Conservation (phyloP, 2,113 vertebrate species). For the Caranx ignobilis region DNA sequence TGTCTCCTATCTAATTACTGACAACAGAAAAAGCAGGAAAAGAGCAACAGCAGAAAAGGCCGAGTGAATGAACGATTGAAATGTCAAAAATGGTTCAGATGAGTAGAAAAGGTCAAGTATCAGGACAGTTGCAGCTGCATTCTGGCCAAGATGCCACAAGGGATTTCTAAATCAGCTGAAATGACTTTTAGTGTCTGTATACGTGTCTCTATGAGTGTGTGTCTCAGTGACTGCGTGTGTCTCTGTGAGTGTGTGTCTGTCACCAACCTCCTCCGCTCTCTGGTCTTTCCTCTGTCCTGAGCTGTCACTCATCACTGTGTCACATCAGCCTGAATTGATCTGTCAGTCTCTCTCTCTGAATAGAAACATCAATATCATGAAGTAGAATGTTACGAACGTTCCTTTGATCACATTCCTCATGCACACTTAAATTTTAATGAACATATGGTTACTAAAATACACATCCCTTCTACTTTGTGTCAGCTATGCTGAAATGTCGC, state of each 20-base stretch:
- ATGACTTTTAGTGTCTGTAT: constrained; percentile 40
- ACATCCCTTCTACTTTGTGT: not conserved
- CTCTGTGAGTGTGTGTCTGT: constrained; percentile 7
- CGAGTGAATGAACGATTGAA: not conserved
- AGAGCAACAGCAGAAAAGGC: not conserved
- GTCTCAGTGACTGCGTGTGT: not conserved
- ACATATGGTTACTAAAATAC: not conserved
- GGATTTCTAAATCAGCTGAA: constrained; percentile 35
- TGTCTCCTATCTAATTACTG: not conserved
- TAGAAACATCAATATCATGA: not conserved
- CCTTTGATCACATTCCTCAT: not conserved
- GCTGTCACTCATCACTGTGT: constrained; percentile 7
- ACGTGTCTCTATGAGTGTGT: constrained; percentile 13
- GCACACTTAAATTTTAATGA: not conserved
- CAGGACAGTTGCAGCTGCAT: constrained; percentile 6
- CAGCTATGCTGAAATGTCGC: not conserved
- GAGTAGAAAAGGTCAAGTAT: constrained; percentile 41
- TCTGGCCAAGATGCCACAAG: constrained; percentile 17
- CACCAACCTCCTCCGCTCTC: constrained; percentile 4
- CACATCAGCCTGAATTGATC: constrained; percentile 4
- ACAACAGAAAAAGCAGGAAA: not conserved
- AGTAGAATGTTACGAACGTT: not conserved
- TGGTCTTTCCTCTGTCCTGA: constrained; percentile 23
- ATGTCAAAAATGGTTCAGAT: constrained; percentile 28
- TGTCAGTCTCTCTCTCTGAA: not conserved